phyloP scores from a whole-genome alignment of 2,888 invertebrate genomes.

The Metopia argyrocephala region DNA sequence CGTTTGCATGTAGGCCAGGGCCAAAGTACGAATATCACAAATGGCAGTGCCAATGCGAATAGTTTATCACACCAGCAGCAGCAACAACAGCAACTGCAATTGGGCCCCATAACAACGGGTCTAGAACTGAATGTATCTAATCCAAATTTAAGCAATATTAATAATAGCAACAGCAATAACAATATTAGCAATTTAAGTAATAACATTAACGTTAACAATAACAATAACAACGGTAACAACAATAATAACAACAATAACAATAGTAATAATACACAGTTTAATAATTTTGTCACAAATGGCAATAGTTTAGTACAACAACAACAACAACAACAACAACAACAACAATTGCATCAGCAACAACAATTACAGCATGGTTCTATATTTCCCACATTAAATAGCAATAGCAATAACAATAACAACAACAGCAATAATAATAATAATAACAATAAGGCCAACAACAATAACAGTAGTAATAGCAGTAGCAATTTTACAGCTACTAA shows the following conservation, averaged over 20 bases:
- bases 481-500: slow-evolving; percentile 53
- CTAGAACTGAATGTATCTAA: slow-evolving; percentile 73
- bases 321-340: slow-evolving; percentile 43
- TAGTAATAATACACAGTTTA: slow-evolving; percentile 51
- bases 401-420: slow-evolving; percentile 53
- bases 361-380: slow-evolving; percentile 63
- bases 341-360: slow-evolving; percentile 60
- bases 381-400: slow-evolving; percentile 62
- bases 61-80: slow-evolving; percentile 69
- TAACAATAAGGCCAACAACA: slow-evolving; percentile 49
- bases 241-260: slow-evolving; percentile 40
- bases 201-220: slow-evolving; percentile 51
- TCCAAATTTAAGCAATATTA: slow-evolving; percentile 70
- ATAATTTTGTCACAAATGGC: slow-evolving; percentile 56
- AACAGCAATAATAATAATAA: slow-evolving; percentile 38
- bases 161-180: slow-evolving; percentile 49
- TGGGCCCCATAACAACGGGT: slow-evolving; percentile 64
- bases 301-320: slow-evolving; percentile 63
- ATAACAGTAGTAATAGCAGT: slow-evolving; percentile 56
- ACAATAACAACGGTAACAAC: slow-evolving; percentile 51
- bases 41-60: slow-evolving; percentile 66
- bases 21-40: slow-evolving; percentile 69
- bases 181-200: slow-evolving; percentile 56
- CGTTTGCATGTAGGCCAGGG: slow-evolving; percentile 88
- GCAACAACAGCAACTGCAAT: slow-evolving; percentile 66